These are phyloP conservation scores for Festucalex cinctus DNA, from an alignment of 2,113 vertebrate genomes.

Conservation along the genomic window DNA sequence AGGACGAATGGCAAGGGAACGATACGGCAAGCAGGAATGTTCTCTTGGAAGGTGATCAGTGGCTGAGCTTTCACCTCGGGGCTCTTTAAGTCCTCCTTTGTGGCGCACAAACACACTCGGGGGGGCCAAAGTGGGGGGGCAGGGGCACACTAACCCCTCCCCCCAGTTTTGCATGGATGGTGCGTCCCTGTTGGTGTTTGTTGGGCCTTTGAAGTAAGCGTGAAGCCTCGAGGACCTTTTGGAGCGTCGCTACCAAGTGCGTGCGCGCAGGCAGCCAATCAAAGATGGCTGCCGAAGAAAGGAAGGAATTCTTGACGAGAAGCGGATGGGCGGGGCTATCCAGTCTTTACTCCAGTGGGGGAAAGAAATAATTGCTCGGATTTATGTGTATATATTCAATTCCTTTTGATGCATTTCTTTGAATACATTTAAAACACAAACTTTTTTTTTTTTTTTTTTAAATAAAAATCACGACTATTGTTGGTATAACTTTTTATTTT, in stretches of 20 bases:
- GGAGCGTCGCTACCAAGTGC: slow-evolving; percentile 65
- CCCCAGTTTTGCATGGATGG: slow-evolving; percentile 39
- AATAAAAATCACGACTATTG: no score
- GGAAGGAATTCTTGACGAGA: slow-evolving; percentile 65
- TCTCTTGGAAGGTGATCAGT: slow-evolving; percentile 69
- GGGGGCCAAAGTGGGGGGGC: slow-evolving; percentile 37
- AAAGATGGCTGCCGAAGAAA: slow-evolving; percentile 71
- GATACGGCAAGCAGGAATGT: slow-evolving; percentile 48
- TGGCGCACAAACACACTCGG: slow-evolving; percentile 40
- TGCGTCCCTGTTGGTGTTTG: slow-evolving; percentile 53
- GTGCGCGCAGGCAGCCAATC: slow-evolving; percentile 71
- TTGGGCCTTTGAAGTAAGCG: slow-evolving; percentile 66
- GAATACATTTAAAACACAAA: no score
- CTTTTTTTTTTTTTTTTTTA: no score
- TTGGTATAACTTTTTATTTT: no score
- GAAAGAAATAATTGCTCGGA: no score
- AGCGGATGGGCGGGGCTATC: slow-evolving; percentile 54
- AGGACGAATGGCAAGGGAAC: slow-evolving; percentile 13
- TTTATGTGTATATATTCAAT: background rate
- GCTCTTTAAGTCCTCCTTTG: slow-evolving; percentile 56
- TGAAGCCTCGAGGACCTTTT: slow-evolving; percentile 65
- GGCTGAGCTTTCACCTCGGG: slow-evolving; percentile 59
- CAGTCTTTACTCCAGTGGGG: no score
- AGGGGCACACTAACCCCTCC: background rate
- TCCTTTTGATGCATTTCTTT: no score